phyloP scores from a whole-genome alignment of 2,888 invertebrate species.

The Thymelicus lineola region DNA sequence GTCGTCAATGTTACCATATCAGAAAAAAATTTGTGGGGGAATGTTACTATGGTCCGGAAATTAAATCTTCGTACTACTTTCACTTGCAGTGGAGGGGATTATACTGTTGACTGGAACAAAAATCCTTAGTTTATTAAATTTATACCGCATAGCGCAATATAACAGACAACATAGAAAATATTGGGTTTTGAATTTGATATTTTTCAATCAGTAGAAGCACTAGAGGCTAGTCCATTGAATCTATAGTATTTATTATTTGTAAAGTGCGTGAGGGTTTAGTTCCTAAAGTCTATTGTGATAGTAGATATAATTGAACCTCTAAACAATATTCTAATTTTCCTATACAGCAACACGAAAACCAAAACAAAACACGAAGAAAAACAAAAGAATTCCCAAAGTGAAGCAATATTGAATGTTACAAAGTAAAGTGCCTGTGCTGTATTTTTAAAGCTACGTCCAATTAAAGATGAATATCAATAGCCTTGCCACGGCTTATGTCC shows the following conservation, averaged over 20 bases:
- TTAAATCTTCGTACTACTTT: slow-evolving; percentile 5
- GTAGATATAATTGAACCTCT: too few relatives aligned
- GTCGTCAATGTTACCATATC: neutral
- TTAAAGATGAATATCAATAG: slow-evolving; percentile 29
- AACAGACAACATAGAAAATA: too few relatives aligned
- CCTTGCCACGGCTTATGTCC: slow-evolving; percentile 13
- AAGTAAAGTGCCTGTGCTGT: too few relatives aligned
- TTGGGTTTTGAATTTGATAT: too few relatives aligned
- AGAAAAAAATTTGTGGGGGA: neutral
- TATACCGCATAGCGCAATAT: too few relatives aligned
- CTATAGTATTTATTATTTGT: too few relatives aligned
- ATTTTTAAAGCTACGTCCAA: slow-evolving; percentile 22
- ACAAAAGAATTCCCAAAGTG: neutral
- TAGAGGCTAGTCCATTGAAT: too few relatives aligned
- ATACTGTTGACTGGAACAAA: neutral
- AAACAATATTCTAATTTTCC: too few relatives aligned
- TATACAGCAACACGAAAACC: neutral
- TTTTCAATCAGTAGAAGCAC: too few relatives aligned
- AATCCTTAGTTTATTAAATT: too few relatives aligned
- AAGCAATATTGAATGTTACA: neutral
- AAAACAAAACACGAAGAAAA: neutral
- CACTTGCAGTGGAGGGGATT: neutral
- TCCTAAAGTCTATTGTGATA: too few relatives aligned
- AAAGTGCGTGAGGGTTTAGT: too few relatives aligned
- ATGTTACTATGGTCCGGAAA: neutral